Evolutionary conservation across 64 coral and sea anemone species (phyloP).

Genomic region (Montipora capricornis): DNA sequence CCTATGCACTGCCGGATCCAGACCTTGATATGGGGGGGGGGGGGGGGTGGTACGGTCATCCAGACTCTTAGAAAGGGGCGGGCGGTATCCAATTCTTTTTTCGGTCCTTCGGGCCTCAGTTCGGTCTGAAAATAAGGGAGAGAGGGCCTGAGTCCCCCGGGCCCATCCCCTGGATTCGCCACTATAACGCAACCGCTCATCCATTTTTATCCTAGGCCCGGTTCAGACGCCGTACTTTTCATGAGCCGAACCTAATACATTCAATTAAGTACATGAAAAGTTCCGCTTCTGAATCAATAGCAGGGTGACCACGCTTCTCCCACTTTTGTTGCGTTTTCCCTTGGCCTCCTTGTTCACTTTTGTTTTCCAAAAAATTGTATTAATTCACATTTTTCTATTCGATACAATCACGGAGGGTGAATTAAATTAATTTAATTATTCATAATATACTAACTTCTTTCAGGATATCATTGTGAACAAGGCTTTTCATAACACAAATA

Average conservation of each 20-base stretch:
- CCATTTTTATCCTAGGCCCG: conserved; percentile 1
- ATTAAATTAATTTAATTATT: not conserved
- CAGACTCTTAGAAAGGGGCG: too few relatives aligned
- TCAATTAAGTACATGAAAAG: too few relatives aligned
- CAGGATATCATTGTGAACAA: too few relatives aligned
- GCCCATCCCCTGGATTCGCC: too few relatives aligned
- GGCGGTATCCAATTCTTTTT: not conserved
- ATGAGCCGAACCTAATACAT: too few relatives aligned
- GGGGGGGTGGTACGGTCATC: too few relatives aligned
- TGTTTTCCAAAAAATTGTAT: not conserved
- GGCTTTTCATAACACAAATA: too few relatives aligned
- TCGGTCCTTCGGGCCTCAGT: not conserved
- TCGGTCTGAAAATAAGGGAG: too few relatives aligned
- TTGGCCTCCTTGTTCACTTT: not conserved
- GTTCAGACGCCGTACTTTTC: not conserved
- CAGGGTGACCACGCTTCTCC: not conserved
- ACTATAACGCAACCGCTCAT: not conserved
- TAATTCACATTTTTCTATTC: not conserved
- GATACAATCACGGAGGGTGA: not conserved
- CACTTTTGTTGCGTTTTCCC: conserved; percentile 1
- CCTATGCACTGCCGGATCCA: not conserved
- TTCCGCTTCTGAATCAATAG: not conserved
- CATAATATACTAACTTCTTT: not conserved
- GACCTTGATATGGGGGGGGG: not conserved
- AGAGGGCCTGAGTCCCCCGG: too few relatives aligned